Evolutionary conservation across 2,797 vertebrate species (phyloP), one percentile per base, ranked within the genome.

Genomic region (Hippoglossus hippoglossus): DNA sequence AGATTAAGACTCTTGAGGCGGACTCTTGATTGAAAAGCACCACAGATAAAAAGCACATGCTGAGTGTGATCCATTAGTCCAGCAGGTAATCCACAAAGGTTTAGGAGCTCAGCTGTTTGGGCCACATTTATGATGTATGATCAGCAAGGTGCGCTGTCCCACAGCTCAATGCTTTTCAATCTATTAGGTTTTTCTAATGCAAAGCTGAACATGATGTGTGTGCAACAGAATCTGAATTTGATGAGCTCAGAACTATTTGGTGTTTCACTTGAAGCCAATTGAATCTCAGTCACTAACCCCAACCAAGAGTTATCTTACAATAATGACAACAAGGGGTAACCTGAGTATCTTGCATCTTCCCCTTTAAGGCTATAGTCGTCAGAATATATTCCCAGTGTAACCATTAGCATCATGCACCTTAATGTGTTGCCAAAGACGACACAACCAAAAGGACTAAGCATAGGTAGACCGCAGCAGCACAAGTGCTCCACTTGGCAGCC

Each of bases 401-500:
- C n/a, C 26, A 82, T 4, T 18, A 69, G 34, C 5, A 63, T 51
- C 22, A 71, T 28, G 36, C 8, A 49, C 41, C 13, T 62, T 47
- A 51, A 52, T 22, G 34, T 68, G n/a, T 34, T 49, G 13, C 49
- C 53, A 34, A 53, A 52, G n/a, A 58, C 18, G 63, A 68, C 34
- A 51, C 11, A 24, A 59, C 28, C 34, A 11, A 36, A 36, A 36
- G 34, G 11, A 36, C 44, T 54, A n/a, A 25, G 18, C 53, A 25
- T 8, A 26, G 21, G 49, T 6, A 36, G 63, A 65, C 21, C 50
- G 44, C n/a, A 44, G 57, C 8, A 52, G 54, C 21, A 34, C 31
- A 39, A 13, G 12, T 26, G 47, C 53, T 67, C 22, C 58, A 44
- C 69, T 62, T 76, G 67, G 64, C 71, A 72, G 57, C 54, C 22